phyloP scores from a whole-genome alignment of 2,888 invertebrate species.

The Meteorus cinctellus region DNA sequence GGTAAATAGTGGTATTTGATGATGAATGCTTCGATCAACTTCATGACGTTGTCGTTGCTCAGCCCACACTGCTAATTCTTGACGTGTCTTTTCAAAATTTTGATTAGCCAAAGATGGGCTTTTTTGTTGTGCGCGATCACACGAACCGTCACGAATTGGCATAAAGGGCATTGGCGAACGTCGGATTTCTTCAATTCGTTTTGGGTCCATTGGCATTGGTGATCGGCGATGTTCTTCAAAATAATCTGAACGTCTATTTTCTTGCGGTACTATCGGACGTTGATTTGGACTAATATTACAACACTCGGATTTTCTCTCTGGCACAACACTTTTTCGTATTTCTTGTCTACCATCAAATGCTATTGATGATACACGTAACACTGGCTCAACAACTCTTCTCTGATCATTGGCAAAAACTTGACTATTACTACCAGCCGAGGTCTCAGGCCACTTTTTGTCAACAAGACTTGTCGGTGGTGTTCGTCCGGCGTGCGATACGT shows the following conservation, averaged over 20 bases:
- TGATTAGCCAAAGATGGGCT: conserved; percentile 67
- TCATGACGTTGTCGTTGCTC: conserved; percentile 71
- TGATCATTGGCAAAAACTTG: conserved; percentile 63
- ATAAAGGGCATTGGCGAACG: conserved; percentile 70
- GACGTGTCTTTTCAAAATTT: conserved; percentile 70
- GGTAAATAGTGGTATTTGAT: conserved; percentile 61
- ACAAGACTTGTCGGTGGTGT: conserved; percentile 55
- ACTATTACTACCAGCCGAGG: conserved; percentile 41
- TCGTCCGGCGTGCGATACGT: conserved; percentile 55
- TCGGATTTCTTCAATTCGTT: conserved; percentile 67
- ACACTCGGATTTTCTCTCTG: conserved; percentile 66
- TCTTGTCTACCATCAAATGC: conserved; percentile 65
- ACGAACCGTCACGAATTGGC: conserved; percentile 65
- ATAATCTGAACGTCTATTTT: conserved; percentile 69
- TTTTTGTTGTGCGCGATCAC: conserved; percentile 66
- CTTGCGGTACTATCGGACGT: conserved; percentile 61
- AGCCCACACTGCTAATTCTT: conserved; percentile 70
- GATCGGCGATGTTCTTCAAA: conserved; percentile 70
- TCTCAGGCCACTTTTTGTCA: conserved; percentile 62
- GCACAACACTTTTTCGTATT: conserved; percentile 59
- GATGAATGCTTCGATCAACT: conserved; percentile 62
- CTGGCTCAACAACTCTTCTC: conserved; percentile 60
- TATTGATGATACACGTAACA: conserved; percentile 66
- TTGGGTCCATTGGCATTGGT: conserved; percentile 68
- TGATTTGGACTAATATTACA: conserved; percentile 69